These are phyloP conservation scores for Hoplias malabaricus DNA, from an alignment of 2,113 vertebrate species.

Conservation along the genomic window DNA sequence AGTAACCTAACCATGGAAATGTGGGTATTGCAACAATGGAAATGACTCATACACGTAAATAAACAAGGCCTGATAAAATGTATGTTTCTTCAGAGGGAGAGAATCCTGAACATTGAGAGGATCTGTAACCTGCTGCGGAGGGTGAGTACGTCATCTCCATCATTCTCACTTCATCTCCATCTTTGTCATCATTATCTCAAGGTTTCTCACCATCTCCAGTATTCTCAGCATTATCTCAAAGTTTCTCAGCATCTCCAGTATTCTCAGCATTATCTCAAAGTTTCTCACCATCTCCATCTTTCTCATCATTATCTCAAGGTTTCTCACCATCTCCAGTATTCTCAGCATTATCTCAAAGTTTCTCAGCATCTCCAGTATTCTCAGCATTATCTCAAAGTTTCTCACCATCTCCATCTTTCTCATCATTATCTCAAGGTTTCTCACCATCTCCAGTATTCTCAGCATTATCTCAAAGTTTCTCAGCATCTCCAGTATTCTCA, in stretches of 20 bases:
- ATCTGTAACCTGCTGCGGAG: constrained; percentile 90
- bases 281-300: not conserved
- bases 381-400: not conserved
- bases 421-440: not conserved
- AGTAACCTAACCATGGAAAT: not conserved
- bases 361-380: not conserved
- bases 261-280: not conserved
- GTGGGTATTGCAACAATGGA: not conserved
- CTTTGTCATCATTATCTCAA: not conserved
- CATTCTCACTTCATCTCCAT: not conserved
- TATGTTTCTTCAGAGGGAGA: constrained; percentile 78
- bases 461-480: not conserved
- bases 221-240: no score
- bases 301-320: not conserved
- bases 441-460: not conserved
- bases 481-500: not conserved
- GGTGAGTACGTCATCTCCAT: constrained; percentile 71
- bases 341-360: not conserved
- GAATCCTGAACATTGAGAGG: constrained; percentile 90
- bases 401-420: not conserved
- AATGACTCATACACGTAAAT: no score
- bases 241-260: not conserved
- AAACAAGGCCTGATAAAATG: constrained; percentile 18
- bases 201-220: not conserved
- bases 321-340: not conserved